Conservation (phyloP, 2,888 invertebrate species). For the Microctonus brassicae region DNA sequence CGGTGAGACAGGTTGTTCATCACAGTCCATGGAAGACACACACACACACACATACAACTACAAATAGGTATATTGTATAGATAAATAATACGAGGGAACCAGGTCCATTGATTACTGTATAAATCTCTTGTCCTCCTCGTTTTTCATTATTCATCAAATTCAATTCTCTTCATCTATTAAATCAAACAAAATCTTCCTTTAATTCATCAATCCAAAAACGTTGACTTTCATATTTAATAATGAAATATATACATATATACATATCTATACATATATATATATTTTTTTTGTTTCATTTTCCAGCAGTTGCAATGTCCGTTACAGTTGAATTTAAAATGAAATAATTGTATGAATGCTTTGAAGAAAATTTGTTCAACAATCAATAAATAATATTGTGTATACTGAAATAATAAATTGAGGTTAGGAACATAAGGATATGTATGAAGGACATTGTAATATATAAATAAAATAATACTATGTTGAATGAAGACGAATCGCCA, state of each 20-base stretch:
- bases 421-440: not conserved
- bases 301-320: too few relatives aligned
- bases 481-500: constrained; percentile 55
- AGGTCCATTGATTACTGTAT: constrained; percentile 3
- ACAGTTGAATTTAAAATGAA: too few relatives aligned
- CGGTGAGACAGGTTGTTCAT: constrained; percentile 53
- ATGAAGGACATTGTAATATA: not conserved
- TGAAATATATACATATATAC: too few relatives aligned
- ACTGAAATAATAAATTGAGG: not conserved
- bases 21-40: constrained; percentile 52
- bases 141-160: not conserved
- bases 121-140: not conserved
- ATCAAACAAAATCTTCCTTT: too few relatives aligned
- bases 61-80: not conserved
- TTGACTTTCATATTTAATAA: not conserved
- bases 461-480: not conserved
- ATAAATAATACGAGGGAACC: constrained; percentile 5
- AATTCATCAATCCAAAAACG: too few relatives aligned
- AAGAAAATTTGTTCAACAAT: not conserved
- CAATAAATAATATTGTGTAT: not conserved
- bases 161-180: not conserved
- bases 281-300: not conserved
- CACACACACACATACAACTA: not conserved
- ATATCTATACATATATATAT: too few relatives aligned
- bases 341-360: too few relatives aligned